Conservation (phyloP, 1,140 invertebrate species). For the Penaeus japonicus region DNA sequence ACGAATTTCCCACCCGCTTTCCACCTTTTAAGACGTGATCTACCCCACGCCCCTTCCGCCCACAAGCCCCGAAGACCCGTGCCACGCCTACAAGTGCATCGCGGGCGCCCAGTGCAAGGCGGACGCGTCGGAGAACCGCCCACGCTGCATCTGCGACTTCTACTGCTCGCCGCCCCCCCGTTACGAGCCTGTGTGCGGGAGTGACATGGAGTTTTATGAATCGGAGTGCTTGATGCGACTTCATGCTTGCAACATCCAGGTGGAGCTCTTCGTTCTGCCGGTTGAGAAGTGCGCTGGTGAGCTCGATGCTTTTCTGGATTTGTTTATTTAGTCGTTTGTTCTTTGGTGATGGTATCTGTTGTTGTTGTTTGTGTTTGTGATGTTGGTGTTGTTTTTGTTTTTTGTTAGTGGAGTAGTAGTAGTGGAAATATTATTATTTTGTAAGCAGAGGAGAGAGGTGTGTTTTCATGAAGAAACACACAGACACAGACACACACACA, state of each 20-base stretch:
- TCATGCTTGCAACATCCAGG: conserved; percentile 73
- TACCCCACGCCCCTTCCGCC: conserved; percentile 46
- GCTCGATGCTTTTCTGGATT: not conserved
- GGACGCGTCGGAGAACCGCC: conserved; percentile 1
- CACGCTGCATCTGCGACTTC: conserved; percentile 54
- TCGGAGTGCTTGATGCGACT: conserved; percentile 77
- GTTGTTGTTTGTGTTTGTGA: not conserved
- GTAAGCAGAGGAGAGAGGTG: too few species aligned
- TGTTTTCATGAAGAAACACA: too few species aligned
- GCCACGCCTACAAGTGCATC: conserved; percentile 41
- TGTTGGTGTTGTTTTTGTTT: too few species aligned
- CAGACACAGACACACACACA: too few species aligned
- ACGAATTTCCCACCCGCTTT: not conserved
- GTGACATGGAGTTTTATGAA: conserved; percentile 81
- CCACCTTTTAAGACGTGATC: conserved; percentile 31
- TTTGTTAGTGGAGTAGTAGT: not conserved
- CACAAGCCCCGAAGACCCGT: conserved; percentile 29
- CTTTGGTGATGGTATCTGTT: not conserved
- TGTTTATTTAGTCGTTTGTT: not conserved
- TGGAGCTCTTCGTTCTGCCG: conserved; percentile 42
- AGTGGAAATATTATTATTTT: not conserved
- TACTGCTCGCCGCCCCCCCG: conserved; percentile 52
- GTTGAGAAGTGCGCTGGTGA: conserved; percentile 57
- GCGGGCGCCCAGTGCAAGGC: conserved; percentile 46
- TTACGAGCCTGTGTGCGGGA: conserved; percentile 76